A percentile compares a stretch with the other conserved stretches of the same genome.
Evolutionary conservation across 1,140 invertebrate genomes (phyloP).

Genomic region (Pseudomyrmex concolor): DNA sequence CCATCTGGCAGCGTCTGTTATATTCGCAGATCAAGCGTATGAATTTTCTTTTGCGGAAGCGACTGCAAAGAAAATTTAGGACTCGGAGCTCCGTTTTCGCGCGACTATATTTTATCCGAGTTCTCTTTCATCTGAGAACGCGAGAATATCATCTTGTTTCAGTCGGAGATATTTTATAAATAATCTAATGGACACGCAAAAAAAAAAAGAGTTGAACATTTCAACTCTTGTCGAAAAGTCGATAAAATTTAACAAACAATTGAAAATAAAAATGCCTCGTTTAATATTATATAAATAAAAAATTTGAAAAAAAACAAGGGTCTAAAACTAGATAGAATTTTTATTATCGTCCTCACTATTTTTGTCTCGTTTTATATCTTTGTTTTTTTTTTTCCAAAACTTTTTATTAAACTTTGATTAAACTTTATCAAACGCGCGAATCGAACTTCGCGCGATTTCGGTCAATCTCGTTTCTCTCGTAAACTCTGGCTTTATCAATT

Average conservation of each 20-base stretch:
- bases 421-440: no score
- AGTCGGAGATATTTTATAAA: background rate
- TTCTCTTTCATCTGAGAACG: background rate
- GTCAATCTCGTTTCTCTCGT: no score
- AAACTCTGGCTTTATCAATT: background rate
- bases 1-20: conserved; percentile 12
- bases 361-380: no score
- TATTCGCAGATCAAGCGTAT: conserved; percentile 29
- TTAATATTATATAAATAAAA: no score
- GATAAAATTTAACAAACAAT: background rate
- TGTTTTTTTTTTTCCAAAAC: no score
- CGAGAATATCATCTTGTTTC: background rate
- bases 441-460: no score
- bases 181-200: background rate
- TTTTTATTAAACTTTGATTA: no score
- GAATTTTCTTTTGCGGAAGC: conserved; percentile 14
- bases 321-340: no score
- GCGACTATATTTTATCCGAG: conserved; percentile 10
- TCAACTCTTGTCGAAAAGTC: background rate
- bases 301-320: no score
- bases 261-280: no score
- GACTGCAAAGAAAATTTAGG: conserved; percentile 9
- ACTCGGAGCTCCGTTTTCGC: background rate
- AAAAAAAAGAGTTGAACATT: background rate
- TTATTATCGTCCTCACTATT: no score